These are phyloP conservation scores for Dolichopus griseipennis DNA, from an alignment of 2,888 invertebrate species.

Conservation along the genomic window DNA sequence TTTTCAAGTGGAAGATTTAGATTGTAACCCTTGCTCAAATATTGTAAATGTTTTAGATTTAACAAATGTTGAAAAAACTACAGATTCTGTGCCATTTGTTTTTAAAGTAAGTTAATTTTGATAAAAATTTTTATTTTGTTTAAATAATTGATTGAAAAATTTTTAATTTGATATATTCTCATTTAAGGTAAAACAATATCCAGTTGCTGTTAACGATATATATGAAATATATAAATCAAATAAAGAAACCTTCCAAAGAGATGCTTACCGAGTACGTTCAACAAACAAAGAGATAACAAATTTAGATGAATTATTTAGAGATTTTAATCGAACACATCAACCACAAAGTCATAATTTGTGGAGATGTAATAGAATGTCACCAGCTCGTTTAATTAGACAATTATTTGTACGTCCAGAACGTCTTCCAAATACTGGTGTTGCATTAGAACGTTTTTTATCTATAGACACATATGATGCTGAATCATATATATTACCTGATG, in stretches of 20 bases:
- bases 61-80: slow-evolving; percentile 22
- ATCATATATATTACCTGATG: slow-evolving; percentile 62
- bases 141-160: background rate
- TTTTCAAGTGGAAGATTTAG: slow-evolving; percentile 71
- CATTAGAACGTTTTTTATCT: slow-evolving; percentile 66
- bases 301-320: slow-evolving; percentile 39
- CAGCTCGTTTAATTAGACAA: slow-evolving; percentile 61
- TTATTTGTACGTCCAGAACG: slow-evolving; percentile 63
- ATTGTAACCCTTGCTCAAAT: slow-evolving; percentile 73
- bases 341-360: slow-evolving; percentile 37
- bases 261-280: slow-evolving; percentile 48
- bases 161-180: background rate
- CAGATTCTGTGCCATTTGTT: slow-evolving; percentile 45
- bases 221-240: slow-evolving; percentile 52
- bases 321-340: slow-evolving; percentile 34
- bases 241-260: slow-evolving; percentile 53
- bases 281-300: slow-evolving; percentile 37
- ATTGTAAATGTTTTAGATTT: slow-evolving; percentile 60
- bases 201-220: slow-evolving; percentile 49
- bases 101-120: slow-evolving; percentile 44
- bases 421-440: slow-evolving; percentile 63
- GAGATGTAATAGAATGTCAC: slow-evolving; percentile 70
- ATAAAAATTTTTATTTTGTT: too few relatives aligned
- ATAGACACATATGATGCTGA: slow-evolving; percentile 62
- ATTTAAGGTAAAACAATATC: slow-evolving; percentile 52